A percentile compares a stretch with the other conserved stretches of the same genome.
Evolutionary conservation across 2,797 vertebrate genomes (phyloP).

Genomic region (Gallirallus australis): DNA sequence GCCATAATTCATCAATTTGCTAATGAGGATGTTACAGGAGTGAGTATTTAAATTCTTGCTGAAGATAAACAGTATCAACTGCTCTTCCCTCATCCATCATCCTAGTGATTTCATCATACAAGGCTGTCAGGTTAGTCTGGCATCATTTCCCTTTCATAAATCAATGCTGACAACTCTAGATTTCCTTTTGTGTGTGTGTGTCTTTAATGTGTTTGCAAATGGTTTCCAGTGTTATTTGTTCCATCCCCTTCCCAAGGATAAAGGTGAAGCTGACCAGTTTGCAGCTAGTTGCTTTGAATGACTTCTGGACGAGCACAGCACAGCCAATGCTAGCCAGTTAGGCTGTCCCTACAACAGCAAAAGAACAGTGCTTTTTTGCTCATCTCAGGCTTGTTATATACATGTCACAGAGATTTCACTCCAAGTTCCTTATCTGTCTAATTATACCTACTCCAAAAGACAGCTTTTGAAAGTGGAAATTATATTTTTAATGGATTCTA

Average conservation of each 20-base stretch:
- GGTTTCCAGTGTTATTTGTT: not conserved
- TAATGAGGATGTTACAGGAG: not conserved
- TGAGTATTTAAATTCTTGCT: not conserved
- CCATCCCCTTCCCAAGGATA: not conserved
- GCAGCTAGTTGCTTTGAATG: not conserved
- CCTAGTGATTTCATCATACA: not conserved
- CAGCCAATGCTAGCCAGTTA: not conserved
- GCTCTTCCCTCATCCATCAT: not conserved
- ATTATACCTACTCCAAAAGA: not conserved
- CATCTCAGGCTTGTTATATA: not conserved
- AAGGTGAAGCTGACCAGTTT: not conserved
- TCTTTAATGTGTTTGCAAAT: not conserved
- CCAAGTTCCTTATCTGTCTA: not conserved
- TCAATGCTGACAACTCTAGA: not conserved
- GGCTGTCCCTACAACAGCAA: not conserved
- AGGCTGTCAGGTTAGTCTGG: not conserved
- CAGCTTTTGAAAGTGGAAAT: not conserved
- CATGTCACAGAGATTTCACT: not conserved
- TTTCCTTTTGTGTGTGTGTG: not conserved
- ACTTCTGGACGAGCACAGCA: not conserved
- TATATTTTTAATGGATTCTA: not conserved
- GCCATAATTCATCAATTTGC: not conserved
- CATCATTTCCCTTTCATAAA: not conserved
- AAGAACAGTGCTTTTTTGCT: not conserved
- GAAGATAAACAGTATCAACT: not conserved